Conservation (phyloP, 2,797 vertebrate species). For the Acipenser ruthenus region DNA sequence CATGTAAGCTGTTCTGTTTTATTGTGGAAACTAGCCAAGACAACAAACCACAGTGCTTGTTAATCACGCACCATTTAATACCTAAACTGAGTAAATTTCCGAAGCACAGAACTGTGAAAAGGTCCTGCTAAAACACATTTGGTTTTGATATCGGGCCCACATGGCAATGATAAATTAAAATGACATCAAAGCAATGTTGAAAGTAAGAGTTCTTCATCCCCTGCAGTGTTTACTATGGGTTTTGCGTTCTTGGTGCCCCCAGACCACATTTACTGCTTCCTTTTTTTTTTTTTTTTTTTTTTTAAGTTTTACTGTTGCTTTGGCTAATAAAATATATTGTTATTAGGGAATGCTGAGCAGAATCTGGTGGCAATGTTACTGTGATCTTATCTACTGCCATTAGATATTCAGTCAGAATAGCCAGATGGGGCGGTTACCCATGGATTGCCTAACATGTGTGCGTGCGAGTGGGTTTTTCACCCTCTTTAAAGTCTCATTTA, state of each 20-base stretch:
- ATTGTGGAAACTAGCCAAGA: neutral
- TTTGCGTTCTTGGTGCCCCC: slow-evolving; percentile 39
- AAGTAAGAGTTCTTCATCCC: slow-evolving; percentile 45
- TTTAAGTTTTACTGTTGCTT: neutral
- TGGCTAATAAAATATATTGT: slow-evolving; percentile 41
- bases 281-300: slow-evolving; percentile 42
- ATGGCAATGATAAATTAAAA: slow-evolving; percentile 52
- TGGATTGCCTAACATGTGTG: neutral
- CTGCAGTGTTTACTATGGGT: slow-evolving; percentile 45
- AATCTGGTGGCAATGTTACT: slow-evolving; percentile 10
- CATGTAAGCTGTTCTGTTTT: neutral
- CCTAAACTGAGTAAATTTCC: slow-evolving; percentile 1
- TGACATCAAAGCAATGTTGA: slow-evolving; percentile 58
- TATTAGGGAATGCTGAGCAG: slow-evolving; percentile 22
- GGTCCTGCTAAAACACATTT: slow-evolving; percentile 39
- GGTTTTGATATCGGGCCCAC: slow-evolving; percentile 51
- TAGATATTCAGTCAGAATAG: neutral
- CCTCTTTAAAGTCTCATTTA: slow-evolving; percentile 1
- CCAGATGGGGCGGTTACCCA: neutral
- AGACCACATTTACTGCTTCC: slow-evolving; percentile 37
- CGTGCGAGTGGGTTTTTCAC: neutral
- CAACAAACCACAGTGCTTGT: neutral
- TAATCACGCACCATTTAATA: slow-evolving; percentile 12
- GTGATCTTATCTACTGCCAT: neutral
- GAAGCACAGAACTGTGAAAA: neutral